Evolutionary conservation across 2,797 vertebrate species (phyloP).

Genomic region (Poecilia picta): DNA sequence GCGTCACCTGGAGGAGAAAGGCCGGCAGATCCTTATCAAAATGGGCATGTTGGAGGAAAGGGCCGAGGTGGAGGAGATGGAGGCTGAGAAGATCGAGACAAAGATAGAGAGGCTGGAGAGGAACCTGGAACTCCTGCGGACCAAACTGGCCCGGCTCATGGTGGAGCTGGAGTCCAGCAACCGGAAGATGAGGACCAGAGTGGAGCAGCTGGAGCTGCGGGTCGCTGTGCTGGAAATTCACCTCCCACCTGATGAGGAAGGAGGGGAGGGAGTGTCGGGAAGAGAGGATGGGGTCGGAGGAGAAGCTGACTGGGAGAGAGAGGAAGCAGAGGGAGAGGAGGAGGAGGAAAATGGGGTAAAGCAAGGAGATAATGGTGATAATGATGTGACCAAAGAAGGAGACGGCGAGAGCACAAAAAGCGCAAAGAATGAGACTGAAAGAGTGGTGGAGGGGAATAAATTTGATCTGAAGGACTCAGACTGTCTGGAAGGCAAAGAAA

Average conservation of each 20-base stretch:
- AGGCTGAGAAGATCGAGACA: conserved; percentile 75
- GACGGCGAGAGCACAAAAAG: conserved; percentile 65
- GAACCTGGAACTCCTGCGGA: conserved; percentile 83
- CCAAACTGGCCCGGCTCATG: conserved; percentile 85
- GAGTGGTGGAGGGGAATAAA: conserved; percentile 24
- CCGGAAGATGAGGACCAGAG: conserved; percentile 72
- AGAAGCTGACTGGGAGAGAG: conserved; percentile 56
- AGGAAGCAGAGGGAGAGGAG: conserved; percentile 62
- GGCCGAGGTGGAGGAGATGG: conserved; percentile 50
- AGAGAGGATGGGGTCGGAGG: conserved; percentile 57
- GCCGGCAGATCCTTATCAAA: conserved; percentile 89
- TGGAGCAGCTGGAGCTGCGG: conserved; percentile 72
- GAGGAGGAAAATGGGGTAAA: conserved; percentile 25
- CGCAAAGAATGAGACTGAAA: conserved; percentile 54
- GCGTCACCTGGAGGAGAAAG: conserved; percentile 88
- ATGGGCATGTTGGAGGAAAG: conserved; percentile 87
- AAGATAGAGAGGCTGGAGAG: conserved; percentile 84
- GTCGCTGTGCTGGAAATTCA: conserved; percentile 51
- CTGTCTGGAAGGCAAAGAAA: conserved; percentile 14
- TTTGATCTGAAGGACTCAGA: conserved; percentile 14
- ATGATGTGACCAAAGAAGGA: conserved; percentile 52
- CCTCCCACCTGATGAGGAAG: conserved; percentile 21
- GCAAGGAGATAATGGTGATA: conserved; percentile 23
- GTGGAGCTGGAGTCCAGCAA: conserved; percentile 82
- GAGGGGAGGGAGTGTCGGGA: conserved; percentile 22